Conservation (phyloP, 2,113 vertebrate species). For the Apteryx owenii region DNA sequence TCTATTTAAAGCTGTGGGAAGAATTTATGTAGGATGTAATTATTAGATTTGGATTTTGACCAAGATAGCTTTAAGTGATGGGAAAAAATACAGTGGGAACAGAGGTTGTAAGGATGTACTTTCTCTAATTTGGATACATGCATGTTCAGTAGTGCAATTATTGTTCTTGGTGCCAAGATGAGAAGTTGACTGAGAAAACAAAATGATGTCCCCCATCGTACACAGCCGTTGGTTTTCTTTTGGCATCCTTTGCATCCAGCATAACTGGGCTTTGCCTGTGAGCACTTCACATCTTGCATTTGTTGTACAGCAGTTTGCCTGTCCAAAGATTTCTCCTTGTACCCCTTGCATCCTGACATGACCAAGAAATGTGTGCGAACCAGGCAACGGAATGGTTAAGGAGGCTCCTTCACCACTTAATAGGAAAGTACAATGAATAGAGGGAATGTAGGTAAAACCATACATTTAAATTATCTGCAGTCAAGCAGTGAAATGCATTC, state of each 20-base stretch:
- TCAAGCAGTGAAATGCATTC: constrained; percentile 31
- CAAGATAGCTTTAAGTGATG: not conserved
- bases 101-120: not conserved
- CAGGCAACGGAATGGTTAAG: not conserved
- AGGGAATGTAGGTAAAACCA: not conserved
- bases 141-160: not conserved
- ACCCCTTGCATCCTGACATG: not conserved
- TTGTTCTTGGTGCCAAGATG: not conserved
- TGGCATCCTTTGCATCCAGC: not conserved
- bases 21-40: not conserved
- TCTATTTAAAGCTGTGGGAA: not conserved
- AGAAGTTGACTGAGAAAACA: not conserved
- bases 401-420: not conserved
- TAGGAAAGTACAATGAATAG: not conserved
- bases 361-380: not conserved
- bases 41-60: not conserved
- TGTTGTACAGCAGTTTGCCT: not conserved
- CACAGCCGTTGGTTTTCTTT: not conserved
- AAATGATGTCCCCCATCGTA: fast-evolving
- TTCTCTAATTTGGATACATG: not conserved
- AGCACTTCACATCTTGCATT: not conserved
- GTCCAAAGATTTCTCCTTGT: not conserved
- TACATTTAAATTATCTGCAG: constrained; percentile 35
- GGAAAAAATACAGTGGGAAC: not conserved
- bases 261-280: not conserved